Conservation (phyloP, 2,113 vertebrate species). For the Heterotilapia buettikoferi region DNA sequence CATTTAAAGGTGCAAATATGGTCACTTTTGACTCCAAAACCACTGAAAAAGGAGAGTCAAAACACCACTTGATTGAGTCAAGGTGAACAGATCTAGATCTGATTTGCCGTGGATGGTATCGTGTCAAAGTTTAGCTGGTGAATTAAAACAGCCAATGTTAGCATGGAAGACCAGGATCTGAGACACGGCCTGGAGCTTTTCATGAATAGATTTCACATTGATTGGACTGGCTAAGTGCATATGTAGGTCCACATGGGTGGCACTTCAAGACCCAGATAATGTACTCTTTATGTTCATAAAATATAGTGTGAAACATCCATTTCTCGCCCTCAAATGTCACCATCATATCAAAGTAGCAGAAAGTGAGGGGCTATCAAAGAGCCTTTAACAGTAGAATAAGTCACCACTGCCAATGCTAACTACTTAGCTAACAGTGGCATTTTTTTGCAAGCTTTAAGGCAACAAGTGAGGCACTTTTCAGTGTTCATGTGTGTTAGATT, state of each 20-base stretch:
- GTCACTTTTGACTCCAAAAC: neutral
- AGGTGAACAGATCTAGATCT: neutral
- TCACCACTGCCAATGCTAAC: neutral
- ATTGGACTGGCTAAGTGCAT: neutral
- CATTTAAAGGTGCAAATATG: neutral
- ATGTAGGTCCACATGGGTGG: neutral
- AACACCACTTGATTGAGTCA: neutral
- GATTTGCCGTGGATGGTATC: neutral
- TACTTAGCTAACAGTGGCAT: neutral
- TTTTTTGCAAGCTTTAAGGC: neutral
- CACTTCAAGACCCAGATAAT: neutral
- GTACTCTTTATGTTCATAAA: neutral
- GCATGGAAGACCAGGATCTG: neutral
- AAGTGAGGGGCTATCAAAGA: neutral
- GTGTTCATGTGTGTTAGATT: neutral
- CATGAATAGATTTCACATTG: neutral
- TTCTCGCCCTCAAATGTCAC: neutral
- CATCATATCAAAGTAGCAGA: neutral
- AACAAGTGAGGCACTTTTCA: neutral
- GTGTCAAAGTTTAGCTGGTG: neutral
- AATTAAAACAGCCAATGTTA: neutral
- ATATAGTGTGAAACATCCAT: neutral
- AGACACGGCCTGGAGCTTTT: neutral
- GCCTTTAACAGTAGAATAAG: neutral
- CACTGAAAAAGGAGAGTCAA: neutral